A percentile compares a stretch with the other conserved stretches of the same genome.
phyloP scores from a whole-genome alignment of 1,140 invertebrate genomes.

The Zeugodacus cucurbitae region DNA sequence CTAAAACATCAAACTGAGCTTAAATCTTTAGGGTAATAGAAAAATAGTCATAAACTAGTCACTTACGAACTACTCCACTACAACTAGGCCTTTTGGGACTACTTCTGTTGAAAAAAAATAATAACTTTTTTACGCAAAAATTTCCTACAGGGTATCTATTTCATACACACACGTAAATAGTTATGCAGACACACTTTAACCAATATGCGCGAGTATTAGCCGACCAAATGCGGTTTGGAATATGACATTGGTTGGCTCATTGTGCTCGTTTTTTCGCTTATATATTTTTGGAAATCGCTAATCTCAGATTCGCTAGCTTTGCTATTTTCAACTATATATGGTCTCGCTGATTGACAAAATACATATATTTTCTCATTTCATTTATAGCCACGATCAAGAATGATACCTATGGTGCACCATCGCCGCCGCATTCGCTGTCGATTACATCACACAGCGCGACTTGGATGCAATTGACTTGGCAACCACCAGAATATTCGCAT shows the following conservation, averaged over 20 bases:
- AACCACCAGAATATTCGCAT: constrained; percentile 81
- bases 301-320: background rate
- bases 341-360: background rate
- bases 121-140: too few species aligned
- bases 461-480: constrained; percentile 82
- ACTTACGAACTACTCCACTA: too few species aligned
- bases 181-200: background rate
- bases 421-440: constrained; percentile 80
- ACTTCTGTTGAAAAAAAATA: too few species aligned
- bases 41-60: too few species aligned
- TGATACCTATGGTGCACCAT: constrained; percentile 73
- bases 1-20: too few species aligned
- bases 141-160: background rate
- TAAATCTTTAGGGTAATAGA: too few species aligned
- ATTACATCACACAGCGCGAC: constrained; percentile 81
- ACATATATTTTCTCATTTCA: background rate
- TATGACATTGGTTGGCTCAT: constrained; percentile 26
- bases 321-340: background rate
- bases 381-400: constrained; percentile 36
- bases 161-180: background rate
- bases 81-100: too few species aligned
- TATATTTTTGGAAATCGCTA: background rate
- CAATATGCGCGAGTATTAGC: background rate
- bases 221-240: background rate
- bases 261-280: background rate